Evolutionary conservation across 2,888 invertebrate genomes (phyloP), one percentile per base, ranked within the genome.

Genomic region (Argynnis bischoffii): DNA sequence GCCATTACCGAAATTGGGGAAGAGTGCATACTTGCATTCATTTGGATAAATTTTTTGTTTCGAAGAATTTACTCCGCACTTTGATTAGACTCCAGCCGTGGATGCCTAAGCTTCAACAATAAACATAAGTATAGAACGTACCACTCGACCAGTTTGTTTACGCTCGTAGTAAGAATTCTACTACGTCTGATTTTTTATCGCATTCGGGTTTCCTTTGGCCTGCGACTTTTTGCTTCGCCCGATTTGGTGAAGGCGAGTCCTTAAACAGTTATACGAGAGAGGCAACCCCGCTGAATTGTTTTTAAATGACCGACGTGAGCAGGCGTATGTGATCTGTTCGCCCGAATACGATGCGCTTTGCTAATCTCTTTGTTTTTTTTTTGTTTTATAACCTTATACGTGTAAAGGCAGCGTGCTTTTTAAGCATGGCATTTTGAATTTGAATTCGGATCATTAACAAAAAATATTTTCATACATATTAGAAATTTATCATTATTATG

Each of bases 281-380:
- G 90, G 90, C 88, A 87, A 90, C 89, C 90, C 90, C 90, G 88
- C 82, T 79, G 89, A 85, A 90, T 91, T 88, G 90, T 89, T 89
- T 89, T 89, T 88, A 89, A 89, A 89, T 86, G 88, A 85, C 78
- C 75, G 77, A 79, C 77, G 81, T 75, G 75, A 76, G 78, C 81
- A 78, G 81, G 79, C 79, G 76, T 79, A 73, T 72, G 67, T 68
- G 76, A 69, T 72, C 70, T 78, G 74, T 76, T 74, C 79, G 75
- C 55, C 59, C 31, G 54, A 69, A 69, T 69, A 67, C n/a, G 63
- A 76, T 81, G 82, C 79, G 56, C 55, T 71, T 72, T 65, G 51
- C 55, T 71, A 63, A 48, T 59, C 41, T 56, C 61, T 53, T 63
- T 64, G 26, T 54, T 26, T 57, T 51, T 64, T 55, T 56, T 56